Percentiles rank a stretch among this genome's conserved stretches.
Evolutionary conservation across 2,888 invertebrate species (phyloP).

Genomic region (Euplagia quadripunctaria): DNA sequence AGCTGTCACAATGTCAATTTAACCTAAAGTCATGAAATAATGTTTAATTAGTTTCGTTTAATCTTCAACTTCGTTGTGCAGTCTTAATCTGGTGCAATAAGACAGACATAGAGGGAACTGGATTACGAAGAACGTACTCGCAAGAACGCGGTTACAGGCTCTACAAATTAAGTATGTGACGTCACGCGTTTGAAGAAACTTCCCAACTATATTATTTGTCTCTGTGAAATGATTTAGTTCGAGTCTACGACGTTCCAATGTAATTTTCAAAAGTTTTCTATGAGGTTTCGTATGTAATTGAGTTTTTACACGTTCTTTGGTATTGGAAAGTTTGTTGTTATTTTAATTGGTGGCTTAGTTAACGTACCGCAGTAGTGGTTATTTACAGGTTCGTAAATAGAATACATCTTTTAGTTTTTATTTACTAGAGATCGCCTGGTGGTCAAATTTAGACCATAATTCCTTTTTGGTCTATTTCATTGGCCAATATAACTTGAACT

Average conservation of each 20-base stretch:
- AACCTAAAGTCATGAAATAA: neutral
- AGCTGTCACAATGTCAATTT: neutral
- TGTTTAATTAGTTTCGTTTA: constrained; percentile 34
- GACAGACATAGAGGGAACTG: constrained; percentile 61
- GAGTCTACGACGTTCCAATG: constrained; percentile 26
- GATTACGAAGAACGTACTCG: constrained; percentile 44
- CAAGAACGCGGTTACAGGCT: constrained; percentile 41
- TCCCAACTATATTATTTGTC: constrained; percentile 26
- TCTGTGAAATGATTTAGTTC: constrained; percentile 43
- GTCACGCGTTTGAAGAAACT: constrained; percentile 28
- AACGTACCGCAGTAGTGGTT: too few species aligned
- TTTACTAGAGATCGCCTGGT: too few species aligned
- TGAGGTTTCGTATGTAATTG: neutral
- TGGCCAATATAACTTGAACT: too few species aligned
- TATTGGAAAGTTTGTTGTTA: neutral
- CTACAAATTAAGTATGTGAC: constrained; percentile 48
- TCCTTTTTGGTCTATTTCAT: too few species aligned
- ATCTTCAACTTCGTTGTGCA: constrained; percentile 56
- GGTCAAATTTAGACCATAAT: too few species aligned
- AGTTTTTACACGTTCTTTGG: neutral
- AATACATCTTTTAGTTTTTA: too few species aligned
- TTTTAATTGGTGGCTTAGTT: neutral
- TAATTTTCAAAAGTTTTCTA: constrained; percentile 21
- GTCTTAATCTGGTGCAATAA: constrained; percentile 66
- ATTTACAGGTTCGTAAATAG: too few species aligned